Evolutionary conservation across 2,797 vertebrate genomes (phyloP).

Genomic region (Halcyon chelicuti): DNA sequence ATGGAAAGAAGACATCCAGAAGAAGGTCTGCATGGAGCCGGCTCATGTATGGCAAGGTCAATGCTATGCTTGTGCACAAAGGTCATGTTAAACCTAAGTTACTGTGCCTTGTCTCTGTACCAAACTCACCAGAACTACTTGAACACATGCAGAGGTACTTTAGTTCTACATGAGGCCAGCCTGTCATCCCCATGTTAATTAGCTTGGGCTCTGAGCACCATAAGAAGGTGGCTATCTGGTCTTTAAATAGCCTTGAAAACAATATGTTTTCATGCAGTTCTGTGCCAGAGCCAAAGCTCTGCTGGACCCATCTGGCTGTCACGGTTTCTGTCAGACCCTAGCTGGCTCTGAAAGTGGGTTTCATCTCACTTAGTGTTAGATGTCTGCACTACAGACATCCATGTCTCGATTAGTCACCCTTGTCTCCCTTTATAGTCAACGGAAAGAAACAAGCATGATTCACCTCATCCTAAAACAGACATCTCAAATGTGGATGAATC

Average conservation of each 20-base stretch:
- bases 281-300: conserved; percentile 4
- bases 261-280: background rate
- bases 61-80: background rate
- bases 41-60: background rate
- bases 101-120: background rate
- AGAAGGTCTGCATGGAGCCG: background rate
- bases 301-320: conserved; percentile 15
- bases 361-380: background rate
- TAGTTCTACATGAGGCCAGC: background rate
- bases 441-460: conserved; percentile 28
- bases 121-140: background rate
- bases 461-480: conserved; percentile 31
- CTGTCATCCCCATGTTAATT: background rate
- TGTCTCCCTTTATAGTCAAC: conserved; percentile 31
- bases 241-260: background rate
- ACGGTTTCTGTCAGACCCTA: background rate
- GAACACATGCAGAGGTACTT: background rate
- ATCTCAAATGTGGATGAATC: conserved; percentile 35
- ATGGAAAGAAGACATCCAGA: background rate
- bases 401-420: conserved; percentile 25
- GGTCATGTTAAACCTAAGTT: background rate
- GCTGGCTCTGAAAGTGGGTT: background rate
- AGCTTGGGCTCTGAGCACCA: background rate
- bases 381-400: conserved; percentile 25
- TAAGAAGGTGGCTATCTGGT: background rate